Conservation (phyloP, 2,113 vertebrate species). For the Pardalotus punctatus region DNA sequence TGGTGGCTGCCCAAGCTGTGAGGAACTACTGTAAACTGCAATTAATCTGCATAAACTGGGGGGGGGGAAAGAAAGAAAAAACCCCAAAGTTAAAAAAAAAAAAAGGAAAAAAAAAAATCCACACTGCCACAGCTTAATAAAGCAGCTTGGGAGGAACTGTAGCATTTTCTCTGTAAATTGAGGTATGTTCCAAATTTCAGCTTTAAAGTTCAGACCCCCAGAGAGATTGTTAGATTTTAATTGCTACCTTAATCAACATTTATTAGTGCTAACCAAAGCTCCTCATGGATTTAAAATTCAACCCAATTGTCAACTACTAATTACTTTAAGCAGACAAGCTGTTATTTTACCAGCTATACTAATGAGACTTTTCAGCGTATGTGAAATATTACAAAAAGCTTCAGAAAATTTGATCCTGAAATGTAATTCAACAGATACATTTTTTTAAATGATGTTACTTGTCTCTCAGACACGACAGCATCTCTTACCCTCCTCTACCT, state of each 20-base stretch:
- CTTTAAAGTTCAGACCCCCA: conserved; percentile 13
- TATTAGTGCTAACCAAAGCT: conserved; percentile 17
- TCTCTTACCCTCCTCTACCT: neutral
- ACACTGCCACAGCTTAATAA: neutral
- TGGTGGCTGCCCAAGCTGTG: neutral
- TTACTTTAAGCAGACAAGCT: conserved; percentile 62
- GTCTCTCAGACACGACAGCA: neutral
- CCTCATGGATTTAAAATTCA: neutral
- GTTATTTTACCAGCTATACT: conserved; percentile 53
- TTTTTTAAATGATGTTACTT: neutral
- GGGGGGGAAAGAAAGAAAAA: no score
- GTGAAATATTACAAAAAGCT: conserved; percentile 28
- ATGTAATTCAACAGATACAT: neutral
- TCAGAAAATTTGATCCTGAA: neutral
- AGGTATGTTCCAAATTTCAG: conserved; percentile 38
- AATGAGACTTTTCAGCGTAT: conserved; percentile 8
- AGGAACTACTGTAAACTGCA: neutral
- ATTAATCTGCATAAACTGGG: neutral
- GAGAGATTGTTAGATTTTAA: neutral
- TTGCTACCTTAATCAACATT: conserved; percentile 36
- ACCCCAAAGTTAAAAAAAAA: no score
- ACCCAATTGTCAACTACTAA: conserved; percentile 61
- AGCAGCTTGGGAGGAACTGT: neutral
- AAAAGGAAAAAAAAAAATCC: neutral
- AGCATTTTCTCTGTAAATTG: neutral